Evolutionary conservation across 2,888 invertebrate genomes (phyloP).

Genomic region (Eupelmus urozonus): DNA sequence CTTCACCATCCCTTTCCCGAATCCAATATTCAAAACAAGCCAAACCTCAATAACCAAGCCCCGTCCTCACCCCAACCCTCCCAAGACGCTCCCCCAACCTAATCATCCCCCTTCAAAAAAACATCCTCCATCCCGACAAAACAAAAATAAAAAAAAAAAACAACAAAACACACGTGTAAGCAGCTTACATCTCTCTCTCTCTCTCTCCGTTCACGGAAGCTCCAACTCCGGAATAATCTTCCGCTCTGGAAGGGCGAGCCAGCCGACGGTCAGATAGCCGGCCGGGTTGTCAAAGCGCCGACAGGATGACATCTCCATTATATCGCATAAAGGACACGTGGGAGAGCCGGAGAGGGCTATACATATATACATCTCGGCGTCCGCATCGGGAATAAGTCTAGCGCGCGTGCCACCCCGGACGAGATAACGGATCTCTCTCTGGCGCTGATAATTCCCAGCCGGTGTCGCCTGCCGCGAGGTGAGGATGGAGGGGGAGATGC

Average conservation of each 20-base stretch:
- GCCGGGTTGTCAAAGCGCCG: slow-evolving; percentile 75
- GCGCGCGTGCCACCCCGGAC: slow-evolving; percentile 74
- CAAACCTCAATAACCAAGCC: too few relatives aligned
- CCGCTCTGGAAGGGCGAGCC: too few relatives aligned
- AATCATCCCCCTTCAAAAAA: too few relatives aligned
- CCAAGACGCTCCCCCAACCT: too few relatives aligned
- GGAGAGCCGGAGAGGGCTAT: slow-evolving; percentile 54
- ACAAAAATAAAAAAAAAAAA: not conserved
- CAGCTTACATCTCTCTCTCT: slow-evolving; percentile 58
- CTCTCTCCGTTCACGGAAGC: too few relatives aligned
- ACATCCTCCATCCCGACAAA: too few relatives aligned
- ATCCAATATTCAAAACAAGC: too few relatives aligned
- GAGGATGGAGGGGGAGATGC: too few relatives aligned
- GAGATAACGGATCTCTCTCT: slow-evolving; percentile 74
- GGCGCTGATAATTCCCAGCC: too few relatives aligned
- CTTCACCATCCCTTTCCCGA: too few relatives aligned
- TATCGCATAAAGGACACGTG: slow-evolving; percentile 69
- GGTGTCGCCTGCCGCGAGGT: too few relatives aligned
- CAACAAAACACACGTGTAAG: slow-evolving; percentile 54
- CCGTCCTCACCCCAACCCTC: too few relatives aligned
- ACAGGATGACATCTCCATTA: slow-evolving; percentile 77
- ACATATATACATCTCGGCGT: slow-evolving; percentile 39
- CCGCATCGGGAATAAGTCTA: slow-evolving; percentile 60
- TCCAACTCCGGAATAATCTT: slow-evolving; percentile 45
- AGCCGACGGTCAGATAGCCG: slow-evolving; percentile 10